phyloP scores from a whole-genome alignment of 1,140 invertebrate species.

The Drosophila sucinea region DNA sequence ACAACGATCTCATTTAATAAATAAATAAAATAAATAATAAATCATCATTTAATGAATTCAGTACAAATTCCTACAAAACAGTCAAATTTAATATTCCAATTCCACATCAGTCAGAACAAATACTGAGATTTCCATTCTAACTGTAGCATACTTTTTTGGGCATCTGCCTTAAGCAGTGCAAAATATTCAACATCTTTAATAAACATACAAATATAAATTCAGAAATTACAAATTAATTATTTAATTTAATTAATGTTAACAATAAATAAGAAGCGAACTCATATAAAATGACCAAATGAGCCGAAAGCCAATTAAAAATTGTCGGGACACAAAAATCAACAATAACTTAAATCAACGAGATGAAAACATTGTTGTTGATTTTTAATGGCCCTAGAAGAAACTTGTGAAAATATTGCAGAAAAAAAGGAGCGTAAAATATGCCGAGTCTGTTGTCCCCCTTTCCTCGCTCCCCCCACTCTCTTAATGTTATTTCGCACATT shows the following conservation, averaged over 20 bases:
- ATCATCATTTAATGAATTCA: no score
- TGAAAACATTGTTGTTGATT: conserved; percentile 34
- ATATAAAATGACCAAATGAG: conserved; percentile 48
- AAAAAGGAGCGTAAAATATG: conserved; percentile 33
- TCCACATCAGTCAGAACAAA: no score
- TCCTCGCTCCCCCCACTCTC: conserved; percentile 23
- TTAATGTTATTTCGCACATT: conserved; percentile 40
- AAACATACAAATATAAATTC: no score
- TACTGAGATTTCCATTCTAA: no score
- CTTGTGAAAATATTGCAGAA: conserved; percentile 17
- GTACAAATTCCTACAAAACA: no score
- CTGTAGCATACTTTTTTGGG: no score
- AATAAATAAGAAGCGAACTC: conserved; percentile 57
- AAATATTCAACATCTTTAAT: no score
- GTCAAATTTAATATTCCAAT: no score
- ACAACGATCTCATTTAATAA: no score
- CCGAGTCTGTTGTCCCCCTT: conserved; percentile 27
- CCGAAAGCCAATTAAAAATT: conserved; percentile 62
- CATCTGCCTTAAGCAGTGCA: no score
- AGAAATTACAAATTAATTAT: conserved; percentile 44
- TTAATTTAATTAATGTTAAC: conserved; percentile 40
- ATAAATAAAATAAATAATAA: no score
- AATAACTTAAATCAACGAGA: conserved; percentile 14
- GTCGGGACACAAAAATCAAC: conserved; percentile 11
- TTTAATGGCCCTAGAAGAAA: conserved; percentile 40